These are phyloP conservation scores for Chloebia gouldiae DNA, from an alignment of 2,113 vertebrate species.

Conservation along the genomic window DNA sequence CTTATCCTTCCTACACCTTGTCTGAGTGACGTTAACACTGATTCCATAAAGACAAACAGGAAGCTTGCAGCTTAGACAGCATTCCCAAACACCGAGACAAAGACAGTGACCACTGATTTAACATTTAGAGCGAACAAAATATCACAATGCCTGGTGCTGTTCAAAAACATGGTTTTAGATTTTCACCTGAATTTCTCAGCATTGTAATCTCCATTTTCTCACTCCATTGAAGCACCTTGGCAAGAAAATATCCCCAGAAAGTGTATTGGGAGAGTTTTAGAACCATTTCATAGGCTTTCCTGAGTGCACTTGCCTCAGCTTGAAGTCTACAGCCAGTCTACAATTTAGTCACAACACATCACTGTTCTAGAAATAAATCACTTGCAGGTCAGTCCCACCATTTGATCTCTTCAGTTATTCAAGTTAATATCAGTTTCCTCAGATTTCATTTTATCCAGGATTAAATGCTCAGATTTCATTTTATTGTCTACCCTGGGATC, in stretches of 20 bases:
- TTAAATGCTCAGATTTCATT: background rate
- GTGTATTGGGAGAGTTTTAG: background rate
- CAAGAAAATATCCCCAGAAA: slow-evolving; percentile 48
- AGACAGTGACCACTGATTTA: background rate
- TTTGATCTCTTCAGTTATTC: background rate
- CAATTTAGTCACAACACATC: background rate
- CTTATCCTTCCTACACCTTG: background rate
- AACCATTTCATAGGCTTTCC: background rate
- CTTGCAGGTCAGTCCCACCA: background rate
- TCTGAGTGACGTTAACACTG: background rate
- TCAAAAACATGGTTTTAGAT: background rate
- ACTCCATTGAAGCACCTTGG: slow-evolving; percentile 24
- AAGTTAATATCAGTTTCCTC: background rate
- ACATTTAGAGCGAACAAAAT: background rate
- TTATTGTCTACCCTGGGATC: background rate
- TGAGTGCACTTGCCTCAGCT: background rate
- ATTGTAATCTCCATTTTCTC: background rate
- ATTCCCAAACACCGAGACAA: background rate
- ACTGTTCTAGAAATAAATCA: background rate
- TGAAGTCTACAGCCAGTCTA: background rate
- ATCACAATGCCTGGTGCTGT: background rate
- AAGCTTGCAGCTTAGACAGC: background rate
- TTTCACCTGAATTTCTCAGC: background rate
- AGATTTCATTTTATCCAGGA: background rate
- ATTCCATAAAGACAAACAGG: background rate